Evolutionary conservation across 2,113 vertebrate species (phyloP).

Genomic region (Pseudorectes ferrugineus): DNA sequence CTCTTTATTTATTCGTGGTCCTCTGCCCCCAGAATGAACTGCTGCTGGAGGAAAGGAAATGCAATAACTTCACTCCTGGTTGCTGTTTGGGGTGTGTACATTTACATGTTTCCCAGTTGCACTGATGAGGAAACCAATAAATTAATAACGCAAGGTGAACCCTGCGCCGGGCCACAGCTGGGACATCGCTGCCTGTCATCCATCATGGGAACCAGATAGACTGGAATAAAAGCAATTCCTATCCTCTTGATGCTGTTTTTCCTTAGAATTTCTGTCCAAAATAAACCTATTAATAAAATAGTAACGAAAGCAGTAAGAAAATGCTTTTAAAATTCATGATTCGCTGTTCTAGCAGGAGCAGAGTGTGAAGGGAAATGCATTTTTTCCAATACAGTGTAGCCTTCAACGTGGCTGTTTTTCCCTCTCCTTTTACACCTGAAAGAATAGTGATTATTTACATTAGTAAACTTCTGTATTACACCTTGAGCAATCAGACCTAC

Average conservation of each 20-base stretch:
- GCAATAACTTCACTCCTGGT: not conserved
- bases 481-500: not conserved
- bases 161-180: not conserved
- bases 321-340: not conserved
- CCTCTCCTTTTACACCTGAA: not conserved
- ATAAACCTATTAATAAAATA: not conserved
- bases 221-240: not conserved
- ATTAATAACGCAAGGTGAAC: not conserved
- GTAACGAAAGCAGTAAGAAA: not conserved
- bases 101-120: not conserved
- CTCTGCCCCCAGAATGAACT: conserved; percentile 6
- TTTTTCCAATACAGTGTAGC: not conserved
- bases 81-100: not conserved
- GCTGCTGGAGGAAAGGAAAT: not conserved
- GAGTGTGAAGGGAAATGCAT: not conserved
- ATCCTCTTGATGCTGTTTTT: not conserved
- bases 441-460: not conserved
- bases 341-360: not conserved
- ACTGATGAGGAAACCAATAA: not conserved
- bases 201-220: not conserved
- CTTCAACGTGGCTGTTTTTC: not conserved
- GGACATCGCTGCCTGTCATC: not conserved
- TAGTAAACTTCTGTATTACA: not conserved
- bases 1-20: not conserved
- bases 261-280: not conserved